Conservation (phyloP, 2,113 vertebrate genomes). For the Protobothrops mucrosquamatus region DNA sequence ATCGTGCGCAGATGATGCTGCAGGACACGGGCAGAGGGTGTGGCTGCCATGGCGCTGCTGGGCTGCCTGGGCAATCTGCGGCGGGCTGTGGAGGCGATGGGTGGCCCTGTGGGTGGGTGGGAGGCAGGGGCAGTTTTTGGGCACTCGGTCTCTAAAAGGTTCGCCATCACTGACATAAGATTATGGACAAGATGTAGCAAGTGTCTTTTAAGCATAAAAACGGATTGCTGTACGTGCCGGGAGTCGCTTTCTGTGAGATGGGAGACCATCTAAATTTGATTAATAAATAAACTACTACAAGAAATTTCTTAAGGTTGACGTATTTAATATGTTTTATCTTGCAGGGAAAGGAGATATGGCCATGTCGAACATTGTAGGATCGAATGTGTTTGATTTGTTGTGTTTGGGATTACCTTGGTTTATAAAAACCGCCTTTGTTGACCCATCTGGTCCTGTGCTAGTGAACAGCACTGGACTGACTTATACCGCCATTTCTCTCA, state of each 20-base stretch:
- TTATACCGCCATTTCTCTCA: constrained; percentile 83
- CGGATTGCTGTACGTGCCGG: too few relatives aligned
- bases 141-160: too few relatives aligned
- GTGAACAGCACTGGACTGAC: constrained; percentile 89
- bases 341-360: constrained; percentile 97
- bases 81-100: too few relatives aligned
- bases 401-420: constrained; percentile 96
- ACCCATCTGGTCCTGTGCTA: constrained; percentile 77
- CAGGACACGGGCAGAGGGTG: too few relatives aligned
- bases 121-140: too few relatives aligned
- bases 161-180: neutral
- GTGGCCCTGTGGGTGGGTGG: too few relatives aligned
- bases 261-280: neutral
- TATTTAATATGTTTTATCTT: constrained; percentile 45
- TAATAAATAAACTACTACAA: constrained; percentile 1
- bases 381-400: constrained; percentile 95
- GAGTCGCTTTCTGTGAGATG: neutral
- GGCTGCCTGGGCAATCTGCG: too few relatives aligned
- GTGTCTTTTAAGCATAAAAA: neutral
- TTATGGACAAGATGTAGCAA: neutral
- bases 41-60: too few relatives aligned
- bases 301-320: neutral
- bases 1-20: too few relatives aligned
- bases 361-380: constrained; percentile 97
- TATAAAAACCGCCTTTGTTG: constrained; percentile 88